Percentiles rank a stretch among this genome's conserved stretches.
Conservation (phyloP, 2,113 vertebrate species). For the Catharus fuscescens region DNA sequence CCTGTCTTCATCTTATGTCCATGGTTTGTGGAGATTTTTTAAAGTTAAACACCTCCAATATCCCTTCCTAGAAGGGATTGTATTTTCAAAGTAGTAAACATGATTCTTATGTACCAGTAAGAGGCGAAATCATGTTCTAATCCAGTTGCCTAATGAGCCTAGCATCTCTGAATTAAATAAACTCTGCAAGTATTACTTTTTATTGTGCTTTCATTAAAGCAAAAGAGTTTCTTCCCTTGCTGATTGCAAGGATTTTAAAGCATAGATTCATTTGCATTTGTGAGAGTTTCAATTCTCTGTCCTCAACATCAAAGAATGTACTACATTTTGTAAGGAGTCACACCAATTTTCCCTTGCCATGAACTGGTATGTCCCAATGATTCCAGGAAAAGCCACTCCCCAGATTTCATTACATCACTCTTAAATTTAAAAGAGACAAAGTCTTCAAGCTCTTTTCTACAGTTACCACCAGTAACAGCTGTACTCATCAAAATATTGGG, state of each 20-base stretch:
- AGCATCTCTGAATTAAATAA: constrained; percentile 44
- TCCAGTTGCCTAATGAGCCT: not conserved
- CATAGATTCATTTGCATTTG: not conserved
- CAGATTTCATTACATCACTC: not conserved
- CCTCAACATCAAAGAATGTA: not conserved
- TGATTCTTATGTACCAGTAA: not conserved
- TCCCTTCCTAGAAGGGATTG: not conserved
- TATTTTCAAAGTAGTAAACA: not conserved
- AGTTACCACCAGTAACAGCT: not conserved
- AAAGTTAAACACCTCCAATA: not conserved
- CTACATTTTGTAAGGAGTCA: not conserved
- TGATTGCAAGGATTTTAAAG: constrained; percentile 8
- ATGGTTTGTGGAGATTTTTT: not conserved
- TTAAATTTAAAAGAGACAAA: not conserved
- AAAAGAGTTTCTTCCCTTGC: constrained; percentile 2
- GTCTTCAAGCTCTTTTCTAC: not conserved
- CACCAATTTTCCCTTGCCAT: not conserved
- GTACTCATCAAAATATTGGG: not conserved
- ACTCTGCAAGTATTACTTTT: constrained; percentile 41
- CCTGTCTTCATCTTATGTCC: not conserved
- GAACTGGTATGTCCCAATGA: not conserved
- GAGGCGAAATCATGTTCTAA: not conserved
- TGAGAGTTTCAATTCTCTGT: not conserved
- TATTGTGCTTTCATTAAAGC: constrained; percentile 36
- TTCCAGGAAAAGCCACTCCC: not conserved